A percentile compares a stretch with the other conserved stretches of the same genome.
Conservation (phyloP, 2,888 invertebrate genomes). For the Galerucella pusilla region DNA sequence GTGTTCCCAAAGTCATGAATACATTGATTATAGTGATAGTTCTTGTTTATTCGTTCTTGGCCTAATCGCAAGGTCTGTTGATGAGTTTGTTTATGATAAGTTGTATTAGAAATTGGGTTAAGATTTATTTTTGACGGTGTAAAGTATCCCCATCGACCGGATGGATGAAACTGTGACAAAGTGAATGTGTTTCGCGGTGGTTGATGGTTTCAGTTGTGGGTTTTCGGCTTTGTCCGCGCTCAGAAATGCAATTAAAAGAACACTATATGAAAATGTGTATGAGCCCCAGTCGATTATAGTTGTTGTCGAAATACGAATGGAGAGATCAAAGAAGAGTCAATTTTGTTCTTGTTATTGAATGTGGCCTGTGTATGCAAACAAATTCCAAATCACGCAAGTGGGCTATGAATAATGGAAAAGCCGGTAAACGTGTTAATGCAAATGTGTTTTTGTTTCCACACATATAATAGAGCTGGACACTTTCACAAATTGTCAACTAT, state of each 20-base stretch:
- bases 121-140: neutral
- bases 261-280: constrained; percentile 37
- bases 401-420: constrained; percentile 34
- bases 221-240: constrained; percentile 24
- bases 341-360: constrained; percentile 36
- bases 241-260: constrained; percentile 39
- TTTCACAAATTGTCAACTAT: constrained; percentile 20
- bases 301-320: constrained; percentile 40
- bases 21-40: no score
- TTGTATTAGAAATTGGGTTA: no score
- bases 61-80: no score
- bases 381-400: constrained; percentile 36
- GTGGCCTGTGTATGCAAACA: constrained; percentile 32
- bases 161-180: constrained; percentile 6
- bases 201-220: constrained; percentile 22
- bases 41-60: no score
- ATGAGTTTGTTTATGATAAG: no score
- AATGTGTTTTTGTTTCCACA: constrained; percentile 36
- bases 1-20: no score
- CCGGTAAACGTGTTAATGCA: constrained; percentile 36
- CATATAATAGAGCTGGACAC: constrained; percentile 13
- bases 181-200: constrained; percentile 10
- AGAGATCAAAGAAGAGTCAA: constrained; percentile 38
- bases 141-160: constrained; percentile 8
- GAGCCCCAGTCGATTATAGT: constrained; percentile 38